Base-by-base conservation (phyloP, 2,797 vertebrate species). In the Gallinago nigripennis region DNA sequence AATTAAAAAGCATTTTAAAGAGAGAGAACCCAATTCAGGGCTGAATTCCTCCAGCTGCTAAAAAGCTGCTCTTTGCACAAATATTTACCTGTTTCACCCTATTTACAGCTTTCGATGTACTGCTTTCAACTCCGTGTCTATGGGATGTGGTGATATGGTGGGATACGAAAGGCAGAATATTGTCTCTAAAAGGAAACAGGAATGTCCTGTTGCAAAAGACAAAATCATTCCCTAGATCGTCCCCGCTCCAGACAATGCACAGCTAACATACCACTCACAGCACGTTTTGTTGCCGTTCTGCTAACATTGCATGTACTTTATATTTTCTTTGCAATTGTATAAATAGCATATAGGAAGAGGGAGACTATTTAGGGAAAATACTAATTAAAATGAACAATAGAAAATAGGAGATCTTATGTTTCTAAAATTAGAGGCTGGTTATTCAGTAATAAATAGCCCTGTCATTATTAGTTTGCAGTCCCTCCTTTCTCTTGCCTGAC, bases 301-400 rank as follows among this genome's bases (percentile, higher is more conserved):
- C 97, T 97, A 95, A 86, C 83, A 21, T n/a, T 84, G 94, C 96
- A 96, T 70, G 61, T 96, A 96, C 94, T 96, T 96, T 80, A 50
- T 97, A 96, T 97, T 97, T 97, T 95, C 96, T 97, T 92, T 95
- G 86, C 56, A 33, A 82, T 84, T 95, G 94, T 97, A 98, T 97
- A 98, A 98, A 97, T 97, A 98, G 97, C 87, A 82, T 96, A 94
- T 97, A 97, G 97, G 97, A 97, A 97, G 76, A 97, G 86, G 11
- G 95, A 95, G 93, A 94, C 96, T 97, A 97, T 98, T 98, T 98
- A 97, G 93, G 90, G 96, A 97, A 98, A 98, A 98, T 98, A 98
- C 97, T 98, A 97, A 98, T 98, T 98, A 98, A 98, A 97, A 95
- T 20, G 91, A 97, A 98, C 98, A 98, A 98, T 98, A 94, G 97